A percentile compares a stretch with the other conserved stretches of the same genome.
Evolutionary conservation across 2,113 vertebrate species (phyloP).

Genomic region (Podocnemis expansa): DNA sequence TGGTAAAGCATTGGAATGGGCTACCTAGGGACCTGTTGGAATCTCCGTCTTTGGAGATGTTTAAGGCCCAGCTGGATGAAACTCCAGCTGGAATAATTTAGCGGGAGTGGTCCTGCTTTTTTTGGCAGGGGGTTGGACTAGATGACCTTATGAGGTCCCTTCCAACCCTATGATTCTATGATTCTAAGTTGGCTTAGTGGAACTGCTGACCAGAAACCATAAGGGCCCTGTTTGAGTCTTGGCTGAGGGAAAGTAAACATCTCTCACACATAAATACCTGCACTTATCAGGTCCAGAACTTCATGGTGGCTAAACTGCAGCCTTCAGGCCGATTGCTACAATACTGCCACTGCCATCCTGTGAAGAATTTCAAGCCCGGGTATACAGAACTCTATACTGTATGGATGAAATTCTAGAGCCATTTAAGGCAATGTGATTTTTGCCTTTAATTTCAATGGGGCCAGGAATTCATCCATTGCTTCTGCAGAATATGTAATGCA

Average conservation of each 20-base stretch:
- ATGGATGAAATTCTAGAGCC: not conserved
- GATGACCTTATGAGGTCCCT: no score
- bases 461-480: not conserved
- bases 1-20: no score
- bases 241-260: not conserved
- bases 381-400: not conserved
- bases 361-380: not conserved
- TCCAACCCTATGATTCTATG: no score
- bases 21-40: no score
- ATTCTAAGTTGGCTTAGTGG: not conserved
- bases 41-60: no score
- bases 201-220: not conserved
- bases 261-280: not conserved
- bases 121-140: no score
- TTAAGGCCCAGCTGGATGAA: no score
- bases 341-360: not conserved
- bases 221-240: not conserved
- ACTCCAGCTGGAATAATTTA: no score
- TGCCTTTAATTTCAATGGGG: not conserved
- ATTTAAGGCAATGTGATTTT: not conserved
- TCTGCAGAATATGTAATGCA: not conserved
- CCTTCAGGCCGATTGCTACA: not conserved
- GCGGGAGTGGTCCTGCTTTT: no score
- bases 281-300: not conserved
- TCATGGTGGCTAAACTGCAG: not conserved